These are phyloP conservation scores for Sinella curviseta DNA, from an alignment of 1,140 invertebrate genomes.

Conservation along the genomic window DNA sequence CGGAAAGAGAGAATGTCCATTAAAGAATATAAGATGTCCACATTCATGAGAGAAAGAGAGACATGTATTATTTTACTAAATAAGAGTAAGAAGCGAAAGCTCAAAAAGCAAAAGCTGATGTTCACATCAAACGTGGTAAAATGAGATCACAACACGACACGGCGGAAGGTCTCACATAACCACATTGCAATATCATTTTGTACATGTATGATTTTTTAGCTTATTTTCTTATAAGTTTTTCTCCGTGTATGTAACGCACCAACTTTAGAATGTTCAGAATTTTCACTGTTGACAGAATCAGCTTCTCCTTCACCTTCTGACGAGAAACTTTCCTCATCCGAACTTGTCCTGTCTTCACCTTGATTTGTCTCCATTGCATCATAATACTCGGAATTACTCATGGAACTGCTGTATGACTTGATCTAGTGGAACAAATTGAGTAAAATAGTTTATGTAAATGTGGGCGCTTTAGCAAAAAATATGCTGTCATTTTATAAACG, in stretches of 20 bases:
- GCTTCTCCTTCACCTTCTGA: conserved; percentile 53
- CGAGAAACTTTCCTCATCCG: conserved; percentile 60
- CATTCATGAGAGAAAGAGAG: no score
- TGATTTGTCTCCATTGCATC: conserved; percentile 70
- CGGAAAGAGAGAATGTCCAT: no score
- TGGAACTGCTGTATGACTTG: conserved; percentile 69
- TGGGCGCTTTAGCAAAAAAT: no score
- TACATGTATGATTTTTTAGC: not conserved
- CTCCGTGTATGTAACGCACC: conserved; percentile 28
- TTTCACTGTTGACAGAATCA: conserved; percentile 48
- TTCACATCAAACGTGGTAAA: no score
- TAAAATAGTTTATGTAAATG: not conserved
- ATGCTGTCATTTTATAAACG: no score
- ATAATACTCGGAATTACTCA: conserved; percentile 81
- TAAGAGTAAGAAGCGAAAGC: no score
- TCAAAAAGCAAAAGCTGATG: no score
- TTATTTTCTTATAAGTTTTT: conserved; percentile 24
- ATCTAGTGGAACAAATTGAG: conserved; percentile 34
- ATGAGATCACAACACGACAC: no score
- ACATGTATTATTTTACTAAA: no score
- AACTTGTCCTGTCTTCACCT: conserved; percentile 64
- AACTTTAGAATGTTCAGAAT: conserved; percentile 47
- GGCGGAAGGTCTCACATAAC: no score
- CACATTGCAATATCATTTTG: conserved; percentile 2
- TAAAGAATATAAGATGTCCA: no score